These are phyloP conservation scores for Patella caerulea DNA, from an alignment of 2,888 invertebrate genomes.

Conservation along the genomic window DNA sequence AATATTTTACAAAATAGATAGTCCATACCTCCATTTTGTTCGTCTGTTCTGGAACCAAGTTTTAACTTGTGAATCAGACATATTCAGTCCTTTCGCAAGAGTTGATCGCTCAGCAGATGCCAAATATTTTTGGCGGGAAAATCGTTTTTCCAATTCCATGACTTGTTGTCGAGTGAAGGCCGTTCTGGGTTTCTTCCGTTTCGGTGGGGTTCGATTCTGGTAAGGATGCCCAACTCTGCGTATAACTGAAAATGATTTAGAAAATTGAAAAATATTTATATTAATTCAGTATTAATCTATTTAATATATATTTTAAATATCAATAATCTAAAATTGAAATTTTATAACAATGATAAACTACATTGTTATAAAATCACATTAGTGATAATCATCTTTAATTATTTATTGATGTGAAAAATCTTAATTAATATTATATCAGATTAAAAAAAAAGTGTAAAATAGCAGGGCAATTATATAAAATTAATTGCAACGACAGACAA, in stretches of 20 bases:
- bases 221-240: conserved; percentile 97
- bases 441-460: no score
- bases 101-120: conserved; percentile 97
- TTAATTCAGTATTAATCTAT: no score
- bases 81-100: conserved; percentile 94
- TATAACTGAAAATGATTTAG: conserved; percentile 54
- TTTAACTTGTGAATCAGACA: conserved; percentile 94
- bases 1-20: no score
- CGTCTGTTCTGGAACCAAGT: conserved; percentile 99
- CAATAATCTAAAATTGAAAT: no score
- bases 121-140: conserved; percentile 98
- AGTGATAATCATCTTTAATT: no score
- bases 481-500: no score
- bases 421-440: no score
- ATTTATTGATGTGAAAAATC: no score
- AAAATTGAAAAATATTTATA: background rate
- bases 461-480: no score
- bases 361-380: background rate
- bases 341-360: no score
- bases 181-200: conserved; percentile 97
- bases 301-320: no score
- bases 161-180: conserved; percentile 92
- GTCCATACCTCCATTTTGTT: conserved; percentile 96
- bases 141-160: conserved; percentile 85
- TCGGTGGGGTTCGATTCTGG: conserved; percentile 97